Conservation (phyloP, 2,888 invertebrate genomes). For the Carpatolechia fugitivella region DNA sequence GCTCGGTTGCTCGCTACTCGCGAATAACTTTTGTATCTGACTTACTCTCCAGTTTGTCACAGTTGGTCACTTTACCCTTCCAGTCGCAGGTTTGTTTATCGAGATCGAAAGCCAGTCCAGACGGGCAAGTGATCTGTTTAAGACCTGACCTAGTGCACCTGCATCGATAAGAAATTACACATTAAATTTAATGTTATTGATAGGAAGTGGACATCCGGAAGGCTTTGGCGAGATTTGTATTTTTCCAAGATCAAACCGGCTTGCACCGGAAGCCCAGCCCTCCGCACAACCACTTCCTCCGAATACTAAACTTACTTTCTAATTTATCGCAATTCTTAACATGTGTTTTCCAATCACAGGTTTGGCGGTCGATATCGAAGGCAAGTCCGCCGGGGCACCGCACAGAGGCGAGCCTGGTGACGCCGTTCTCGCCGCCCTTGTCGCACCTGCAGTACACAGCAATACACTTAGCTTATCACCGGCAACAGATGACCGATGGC, state of each 20-base stretch:
- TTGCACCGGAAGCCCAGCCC: conserved; percentile 60
- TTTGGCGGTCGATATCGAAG: conserved; percentile 96
- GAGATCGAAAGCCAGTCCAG: conserved; percentile 98
- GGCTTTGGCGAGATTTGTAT: conserved; percentile 46
- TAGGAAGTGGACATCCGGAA: conserved; percentile 70
- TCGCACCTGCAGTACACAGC: conserved; percentile 89
- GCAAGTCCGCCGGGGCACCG: conserved; percentile 94
- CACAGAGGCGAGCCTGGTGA: conserved; percentile 92
- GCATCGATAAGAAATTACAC: conserved; percentile 79
- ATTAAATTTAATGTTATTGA: conserved; percentile 60
- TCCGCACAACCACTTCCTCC: conserved; percentile 66
- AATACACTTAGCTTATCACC: conserved; percentile 42
- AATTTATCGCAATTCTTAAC: conserved; percentile 96
- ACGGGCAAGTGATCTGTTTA: conserved; percentile 98
- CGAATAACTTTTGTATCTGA: conserved; percentile 74
- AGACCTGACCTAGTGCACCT: conserved; percentile 97
- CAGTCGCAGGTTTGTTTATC: conserved; percentile 99
- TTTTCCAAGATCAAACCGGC: conserved; percentile 38
- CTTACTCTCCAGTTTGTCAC: conserved; percentile 98
- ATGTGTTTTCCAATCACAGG: conserved; percentile 97
- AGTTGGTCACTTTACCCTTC: conserved; percentile 98
- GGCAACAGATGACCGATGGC: neutral
- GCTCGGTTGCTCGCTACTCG: conserved; percentile 73
- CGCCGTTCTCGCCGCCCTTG: conserved; percentile 92
- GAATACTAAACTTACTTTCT: conserved; percentile 90